Base-by-base conservation (phyloP, 2,888 invertebrate genomes). In the Carpatolechia fugitivella region DNA sequence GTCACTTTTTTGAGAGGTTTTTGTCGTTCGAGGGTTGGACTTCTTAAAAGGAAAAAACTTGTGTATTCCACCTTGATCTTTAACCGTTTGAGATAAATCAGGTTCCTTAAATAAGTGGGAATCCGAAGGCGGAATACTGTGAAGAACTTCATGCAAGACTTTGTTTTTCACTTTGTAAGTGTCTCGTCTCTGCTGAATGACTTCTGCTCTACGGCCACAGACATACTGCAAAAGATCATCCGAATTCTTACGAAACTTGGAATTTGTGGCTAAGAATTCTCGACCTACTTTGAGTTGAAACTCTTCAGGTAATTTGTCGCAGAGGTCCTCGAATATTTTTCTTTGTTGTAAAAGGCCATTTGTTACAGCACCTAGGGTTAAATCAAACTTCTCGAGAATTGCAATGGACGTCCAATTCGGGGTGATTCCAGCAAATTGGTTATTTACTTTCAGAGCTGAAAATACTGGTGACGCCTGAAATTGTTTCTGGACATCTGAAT, bases 141-240 rank as follows among this genome's bases (percentile, higher is more conserved):
- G 51, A 7, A 55, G 50, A 30, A 57, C 55, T n/a, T 46, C 48
- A 30, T 48, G 55, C 14, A 62, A 33, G 24, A 50, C 50, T 11
- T 40, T 53, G 11, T 57, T 57, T 10, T 14, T 33, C 0, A 59
- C 57, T 20, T 53, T 52, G 13, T 55, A 58, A 29, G 51, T 44
- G 30, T 53, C 54, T 16, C 60, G 38, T 20, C 62, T 50, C 35
- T 59, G 55, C 31, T 59, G 55, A 13, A 62, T 56, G 4, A 59
- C 54, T 36, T 59, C 57, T 4, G 59, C 56, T 3, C 62, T 55
- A 16, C 59, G 55, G 1, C 57, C 59, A 33, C 59, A 61, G 2
- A 48, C 54, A 33, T 60, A 60, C 46, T 60, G 55, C n/a, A 60
- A 24, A 8, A 60, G 40, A n/a, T 31, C 44, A 30, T 60, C 55